These are phyloP conservation scores for Drosophila arawakana DNA, from an alignment of 1,140 invertebrate species.

Conservation along the genomic window DNA sequence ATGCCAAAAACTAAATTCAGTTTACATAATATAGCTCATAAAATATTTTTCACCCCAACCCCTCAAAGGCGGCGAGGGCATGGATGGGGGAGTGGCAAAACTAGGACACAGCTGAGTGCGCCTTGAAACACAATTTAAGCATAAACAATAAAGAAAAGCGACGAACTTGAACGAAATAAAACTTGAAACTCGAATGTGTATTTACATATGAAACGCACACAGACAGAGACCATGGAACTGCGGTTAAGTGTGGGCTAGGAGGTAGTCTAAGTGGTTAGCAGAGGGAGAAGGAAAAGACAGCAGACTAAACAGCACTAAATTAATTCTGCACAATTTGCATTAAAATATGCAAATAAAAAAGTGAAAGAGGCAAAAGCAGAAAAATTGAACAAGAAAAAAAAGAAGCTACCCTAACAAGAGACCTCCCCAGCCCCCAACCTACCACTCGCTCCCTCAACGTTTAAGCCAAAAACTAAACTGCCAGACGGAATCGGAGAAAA, in stretches of 20 bases:
- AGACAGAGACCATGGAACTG: constrained; percentile 20
- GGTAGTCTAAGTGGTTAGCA: constrained; percentile 5
- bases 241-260: constrained; percentile 5
- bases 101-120: constrained; percentile 75
- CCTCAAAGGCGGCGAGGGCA: background rate
- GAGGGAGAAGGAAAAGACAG: constrained; percentile 35
- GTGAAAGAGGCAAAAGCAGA: constrained; percentile 43
- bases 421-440: background rate
- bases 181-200: constrained; percentile 73
- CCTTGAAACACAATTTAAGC: constrained; percentile 68
- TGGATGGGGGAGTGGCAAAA: constrained; percentile 20
- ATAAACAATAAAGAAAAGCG: constrained; percentile 78
- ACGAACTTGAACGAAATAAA: constrained; percentile 76
- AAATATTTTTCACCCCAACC: constrained; percentile 65
- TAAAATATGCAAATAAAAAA: constrained; percentile 82
- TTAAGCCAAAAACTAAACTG: constrained; percentile 68
- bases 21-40: constrained; percentile 81
- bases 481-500: constrained; percentile 7
- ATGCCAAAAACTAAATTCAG: constrained; percentile 78
- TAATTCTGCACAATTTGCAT: constrained; percentile 82
- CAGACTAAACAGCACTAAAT: constrained; percentile 81
- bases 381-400: background rate
- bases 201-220: constrained; percentile 78
- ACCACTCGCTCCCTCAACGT: constrained; percentile 40
- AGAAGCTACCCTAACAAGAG: constrained; percentile 4